A percentile compares a stretch with the other conserved stretches of the same genome.
Evolutionary conservation across 2,888 invertebrate species (phyloP).

Genomic region (Eurytoma californica): DNA sequence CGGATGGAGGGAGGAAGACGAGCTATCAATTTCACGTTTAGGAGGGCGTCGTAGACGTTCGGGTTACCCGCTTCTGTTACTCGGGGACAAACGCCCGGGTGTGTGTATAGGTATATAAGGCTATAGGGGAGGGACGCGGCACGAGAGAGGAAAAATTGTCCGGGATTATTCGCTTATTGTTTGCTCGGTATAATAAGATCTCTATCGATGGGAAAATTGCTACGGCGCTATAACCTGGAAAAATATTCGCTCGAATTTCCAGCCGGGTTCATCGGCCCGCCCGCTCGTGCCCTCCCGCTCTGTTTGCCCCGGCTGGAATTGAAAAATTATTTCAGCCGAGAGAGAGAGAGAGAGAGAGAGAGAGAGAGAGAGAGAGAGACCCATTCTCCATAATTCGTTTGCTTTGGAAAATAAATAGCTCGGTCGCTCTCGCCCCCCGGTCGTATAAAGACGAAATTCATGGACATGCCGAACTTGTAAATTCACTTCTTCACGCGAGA

Average conservation of each 20-base stretch:
- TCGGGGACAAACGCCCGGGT: neutral
- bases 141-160: slow-evolving; percentile 34
- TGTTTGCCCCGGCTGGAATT: slow-evolving; percentile 26
- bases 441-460: no score
- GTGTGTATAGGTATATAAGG: neutral
- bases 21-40: slow-evolving; percentile 51
- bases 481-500: no score
- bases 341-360: no score
- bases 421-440: no score
- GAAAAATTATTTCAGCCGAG: slow-evolving; percentile 45
- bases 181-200: slow-evolving; percentile 44
- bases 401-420: slow-evolving; percentile 24
- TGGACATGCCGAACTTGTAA: no score
- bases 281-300: neutral
- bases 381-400: neutral
- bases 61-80: neutral
- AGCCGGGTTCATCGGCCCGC: neutral
- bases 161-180: slow-evolving; percentile 50
- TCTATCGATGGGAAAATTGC: slow-evolving; percentile 42
- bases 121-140: neutral
- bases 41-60: slow-evolving; percentile 14
- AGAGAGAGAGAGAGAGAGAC: neutral
- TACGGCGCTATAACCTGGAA: slow-evolving; percentile 11
- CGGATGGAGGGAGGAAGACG: slow-evolving; percentile 14
- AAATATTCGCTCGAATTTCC: slow-evolving; percentile 39